Percentiles rank a stretch among this genome's conserved stretches.
phyloP scores from a whole-genome alignment of 35 echinoderm and acorn worm genomes.

The Lytechinus variegatus region DNA sequence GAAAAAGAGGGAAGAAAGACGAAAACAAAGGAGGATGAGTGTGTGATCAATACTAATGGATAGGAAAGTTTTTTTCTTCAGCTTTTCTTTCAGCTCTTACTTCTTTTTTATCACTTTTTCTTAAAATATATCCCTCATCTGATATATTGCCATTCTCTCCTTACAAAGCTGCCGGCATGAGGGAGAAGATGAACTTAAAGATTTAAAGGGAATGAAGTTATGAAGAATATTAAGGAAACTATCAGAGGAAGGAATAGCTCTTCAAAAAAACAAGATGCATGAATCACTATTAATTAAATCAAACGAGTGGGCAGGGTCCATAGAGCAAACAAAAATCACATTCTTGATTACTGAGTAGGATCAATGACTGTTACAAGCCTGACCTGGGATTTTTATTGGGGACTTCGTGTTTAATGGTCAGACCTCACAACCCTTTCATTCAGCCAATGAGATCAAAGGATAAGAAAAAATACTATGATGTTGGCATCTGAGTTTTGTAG shows the following conservation, averaged over 20 bases:
- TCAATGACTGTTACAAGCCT: background rate
- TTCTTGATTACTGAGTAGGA: background rate
- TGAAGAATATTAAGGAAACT: background rate
- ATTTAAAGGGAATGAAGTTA: background rate
- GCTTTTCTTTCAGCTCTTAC: too few species aligned
- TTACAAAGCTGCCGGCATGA: too few species aligned
- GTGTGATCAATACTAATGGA: too few species aligned
- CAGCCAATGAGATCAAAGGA: too few species aligned
- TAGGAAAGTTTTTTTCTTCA: too few species aligned
- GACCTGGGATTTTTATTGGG: background rate
- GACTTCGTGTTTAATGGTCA: background rate
- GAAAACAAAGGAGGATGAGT: too few species aligned
- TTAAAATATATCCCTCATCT: too few species aligned
- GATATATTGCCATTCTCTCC: too few species aligned
- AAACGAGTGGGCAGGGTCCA: background rate
- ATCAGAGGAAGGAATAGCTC: background rate
- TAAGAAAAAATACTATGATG: too few species aligned
- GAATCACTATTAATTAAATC: constrained; percentile 3
- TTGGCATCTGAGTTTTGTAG: too few species aligned
- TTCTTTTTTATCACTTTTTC: too few species aligned
- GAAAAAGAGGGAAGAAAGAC: too few species aligned
- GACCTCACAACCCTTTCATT: background rate
- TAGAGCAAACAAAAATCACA: background rate
- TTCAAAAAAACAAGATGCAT: background rate
- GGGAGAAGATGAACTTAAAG: background rate